phyloP scores from a whole-genome alignment of 2,888 invertebrate species.

The Colostygia pectinataria region DNA sequence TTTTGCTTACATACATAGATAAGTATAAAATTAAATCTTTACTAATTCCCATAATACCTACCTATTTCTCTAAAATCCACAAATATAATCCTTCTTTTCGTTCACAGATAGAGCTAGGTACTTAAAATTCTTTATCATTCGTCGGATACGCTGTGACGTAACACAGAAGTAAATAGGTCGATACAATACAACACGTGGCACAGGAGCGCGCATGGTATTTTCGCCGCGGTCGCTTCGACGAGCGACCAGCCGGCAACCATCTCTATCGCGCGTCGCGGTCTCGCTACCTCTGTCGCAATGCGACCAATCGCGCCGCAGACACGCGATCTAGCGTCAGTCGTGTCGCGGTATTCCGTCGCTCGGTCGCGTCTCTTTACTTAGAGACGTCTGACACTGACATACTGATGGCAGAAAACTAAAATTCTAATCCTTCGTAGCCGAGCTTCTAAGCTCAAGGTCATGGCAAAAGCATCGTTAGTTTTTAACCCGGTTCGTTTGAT shows the following conservation, averaged over 20 bases:
- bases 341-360: constrained; percentile 38
- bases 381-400: constrained; percentile 7
- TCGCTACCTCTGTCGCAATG: constrained; percentile 21
- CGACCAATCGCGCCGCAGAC: constrained; percentile 35
- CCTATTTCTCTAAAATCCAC: too few species aligned
- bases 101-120: too few species aligned
- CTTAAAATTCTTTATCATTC: not conserved
- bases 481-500: constrained; percentile 64
- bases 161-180: constrained; percentile 16
- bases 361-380: constrained; percentile 30
- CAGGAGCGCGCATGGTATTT: constrained; percentile 11
- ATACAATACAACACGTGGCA: constrained; percentile 6
- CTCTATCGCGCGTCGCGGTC: constrained; percentile 24
- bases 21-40: too few species aligned
- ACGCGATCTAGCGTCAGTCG: constrained; percentile 54
- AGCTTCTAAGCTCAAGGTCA: constrained; percentile 7
- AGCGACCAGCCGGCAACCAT: constrained; percentile 13
- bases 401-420: too few species aligned
- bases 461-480: constrained; percentile 30
- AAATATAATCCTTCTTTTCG: too few species aligned
- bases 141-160: not conserved
- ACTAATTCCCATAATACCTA: too few species aligned
- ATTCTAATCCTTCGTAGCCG: too few species aligned
- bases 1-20: too few species aligned
- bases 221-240: constrained; percentile 6